Conservation (phyloP, 2,113 vertebrate species). For the Aleadryas rufinucha region DNA sequence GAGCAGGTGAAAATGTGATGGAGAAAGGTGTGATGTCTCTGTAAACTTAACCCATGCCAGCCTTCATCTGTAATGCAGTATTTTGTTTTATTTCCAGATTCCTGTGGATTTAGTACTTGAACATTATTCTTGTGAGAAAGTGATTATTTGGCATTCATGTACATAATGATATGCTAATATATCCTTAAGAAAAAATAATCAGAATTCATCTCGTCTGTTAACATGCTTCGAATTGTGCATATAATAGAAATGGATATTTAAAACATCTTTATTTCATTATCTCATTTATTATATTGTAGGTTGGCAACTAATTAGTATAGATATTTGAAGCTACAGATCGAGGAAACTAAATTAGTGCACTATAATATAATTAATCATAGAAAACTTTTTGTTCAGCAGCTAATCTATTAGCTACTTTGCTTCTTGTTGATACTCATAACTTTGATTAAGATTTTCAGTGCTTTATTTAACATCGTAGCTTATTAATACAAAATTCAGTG, state of each 20-base stretch:
- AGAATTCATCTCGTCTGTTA: not conserved
- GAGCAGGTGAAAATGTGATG: slow-evolving; percentile 61
- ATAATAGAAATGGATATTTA: slow-evolving; percentile 1
- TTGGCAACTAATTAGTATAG: slow-evolving; percentile 50
- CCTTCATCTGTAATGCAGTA: not conserved
- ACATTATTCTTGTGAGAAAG: not conserved
- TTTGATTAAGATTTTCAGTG: slow-evolving; percentile 30
- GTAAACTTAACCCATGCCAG: slow-evolving; percentile 27
- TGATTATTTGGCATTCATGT: not conserved
- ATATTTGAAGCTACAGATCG: slow-evolving; percentile 15
- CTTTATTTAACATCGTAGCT: slow-evolving; percentile 7
- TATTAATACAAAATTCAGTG: not conserved
- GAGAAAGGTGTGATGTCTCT: slow-evolving; percentile 35
- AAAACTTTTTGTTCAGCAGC: slow-evolving; percentile 34
- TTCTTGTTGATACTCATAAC: slow-evolving; percentile 31
- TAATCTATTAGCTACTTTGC: slow-evolving; percentile 27
- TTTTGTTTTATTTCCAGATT: not conserved
- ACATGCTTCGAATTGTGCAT: not conserved
- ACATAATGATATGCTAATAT: not conserved
- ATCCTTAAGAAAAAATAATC: not conserved
- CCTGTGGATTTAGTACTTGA: not conserved
- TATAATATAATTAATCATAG: slow-evolving; percentile 35
- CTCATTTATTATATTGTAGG: slow-evolving; percentile 42
- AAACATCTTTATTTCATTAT: slow-evolving; percentile 43
- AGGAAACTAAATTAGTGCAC: slow-evolving; percentile 28